phyloP scores from a whole-genome alignment of 2,113 vertebrate genomes.

The Hippocampus zosterae region DNA sequence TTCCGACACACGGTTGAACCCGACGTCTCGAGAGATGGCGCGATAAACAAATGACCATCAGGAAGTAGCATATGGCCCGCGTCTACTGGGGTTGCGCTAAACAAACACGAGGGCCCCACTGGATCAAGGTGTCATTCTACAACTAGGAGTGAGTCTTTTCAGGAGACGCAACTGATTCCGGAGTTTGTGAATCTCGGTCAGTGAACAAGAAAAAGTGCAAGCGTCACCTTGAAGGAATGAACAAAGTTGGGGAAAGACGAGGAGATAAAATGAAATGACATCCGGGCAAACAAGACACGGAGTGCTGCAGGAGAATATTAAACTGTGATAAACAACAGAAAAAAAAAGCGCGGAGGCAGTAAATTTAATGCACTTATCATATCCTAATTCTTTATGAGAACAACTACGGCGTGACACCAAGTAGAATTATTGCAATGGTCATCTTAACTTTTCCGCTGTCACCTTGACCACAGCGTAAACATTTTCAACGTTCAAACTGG shows the following conservation, averaged over 20 bases:
- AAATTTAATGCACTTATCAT: conserved; percentile 12
- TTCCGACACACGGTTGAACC: conserved; percentile 12
- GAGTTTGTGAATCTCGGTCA: conserved; percentile 40
- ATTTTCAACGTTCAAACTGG: neutral
- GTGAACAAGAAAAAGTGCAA: conserved; percentile 39
- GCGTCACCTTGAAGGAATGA: conserved; percentile 42
- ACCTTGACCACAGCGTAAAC: neutral
- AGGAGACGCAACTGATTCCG: neutral
- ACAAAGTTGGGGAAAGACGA: conserved; percentile 19
- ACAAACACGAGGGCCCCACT: conserved; percentile 21
- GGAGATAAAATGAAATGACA: conserved; percentile 24
- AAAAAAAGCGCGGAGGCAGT: conserved; percentile 21
- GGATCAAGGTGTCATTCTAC: conserved; percentile 14
- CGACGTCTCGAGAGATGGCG: conserved; percentile 27
- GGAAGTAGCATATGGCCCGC: conserved; percentile 49
- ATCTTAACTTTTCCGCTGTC: neutral
- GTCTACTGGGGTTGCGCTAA: conserved; percentile 41
- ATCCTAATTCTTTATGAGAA: neutral
- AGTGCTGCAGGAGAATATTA: conserved; percentile 18
- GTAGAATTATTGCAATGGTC: neutral
- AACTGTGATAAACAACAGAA: conserved; percentile 35
- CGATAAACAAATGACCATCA: conserved; percentile 49
- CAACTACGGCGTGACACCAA: neutral
- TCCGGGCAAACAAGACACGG: conserved; percentile 20
- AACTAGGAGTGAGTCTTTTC: neutral